phyloP scores from a whole-genome alignment of 2,888 invertebrate genomes.

The Mycalesis mineus region DNA sequence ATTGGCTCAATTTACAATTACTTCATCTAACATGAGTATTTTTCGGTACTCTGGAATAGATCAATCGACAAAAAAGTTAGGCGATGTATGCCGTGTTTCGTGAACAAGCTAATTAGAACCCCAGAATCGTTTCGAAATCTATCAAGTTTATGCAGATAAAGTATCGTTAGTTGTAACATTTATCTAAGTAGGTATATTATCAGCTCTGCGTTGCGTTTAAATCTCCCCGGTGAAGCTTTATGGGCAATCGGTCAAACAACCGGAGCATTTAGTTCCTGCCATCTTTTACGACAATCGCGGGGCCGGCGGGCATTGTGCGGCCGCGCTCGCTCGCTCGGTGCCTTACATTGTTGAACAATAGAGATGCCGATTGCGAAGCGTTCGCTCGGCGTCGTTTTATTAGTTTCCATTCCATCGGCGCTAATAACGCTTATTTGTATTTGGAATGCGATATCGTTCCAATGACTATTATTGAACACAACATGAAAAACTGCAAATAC shows the following conservation, averaged over 20 bases:
- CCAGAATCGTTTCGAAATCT: no score
- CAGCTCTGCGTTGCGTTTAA: background rate
- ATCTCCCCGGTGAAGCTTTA: constrained; percentile 41
- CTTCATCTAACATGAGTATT: no score
- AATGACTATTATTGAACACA: background rate
- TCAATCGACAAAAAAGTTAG: no score
- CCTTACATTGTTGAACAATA: constrained; percentile 48
- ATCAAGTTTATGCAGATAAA: no score
- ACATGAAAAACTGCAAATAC: background rate
- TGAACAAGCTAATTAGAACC: no score
- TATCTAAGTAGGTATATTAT: no score
- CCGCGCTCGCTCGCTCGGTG: constrained; percentile 35
- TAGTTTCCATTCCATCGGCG: constrained; percentile 28
- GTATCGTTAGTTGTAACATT: no score
- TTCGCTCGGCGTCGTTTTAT: constrained; percentile 38
- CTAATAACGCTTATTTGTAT: constrained; percentile 32
- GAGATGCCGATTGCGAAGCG: constrained; percentile 38
- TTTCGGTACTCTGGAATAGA: no score
- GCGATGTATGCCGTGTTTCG: no score
- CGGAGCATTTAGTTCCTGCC: constrained; percentile 62
- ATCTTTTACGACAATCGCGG: constrained; percentile 53
- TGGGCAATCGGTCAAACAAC: constrained; percentile 59
- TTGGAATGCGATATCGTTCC: constrained; percentile 41
- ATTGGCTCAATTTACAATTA: no score
- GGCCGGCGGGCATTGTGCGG: constrained; percentile 53